These are phyloP conservation scores for Mesaphorura yosii DNA, from an alignment of 1,140 invertebrate species.

Conservation along the genomic window DNA sequence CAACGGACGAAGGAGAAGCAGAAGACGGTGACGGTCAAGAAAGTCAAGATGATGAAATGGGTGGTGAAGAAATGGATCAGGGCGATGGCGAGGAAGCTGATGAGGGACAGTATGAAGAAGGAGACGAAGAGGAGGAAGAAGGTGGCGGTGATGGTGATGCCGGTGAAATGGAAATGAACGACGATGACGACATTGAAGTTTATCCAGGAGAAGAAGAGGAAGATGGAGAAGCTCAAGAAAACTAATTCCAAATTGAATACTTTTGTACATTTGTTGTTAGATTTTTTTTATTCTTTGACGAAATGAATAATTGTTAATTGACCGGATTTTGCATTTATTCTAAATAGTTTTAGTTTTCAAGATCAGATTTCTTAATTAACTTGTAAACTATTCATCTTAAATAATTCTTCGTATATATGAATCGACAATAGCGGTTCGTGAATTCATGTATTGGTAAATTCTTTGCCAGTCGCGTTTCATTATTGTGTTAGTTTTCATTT, in stretches of 20 bases:
- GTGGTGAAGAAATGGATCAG: not conserved
- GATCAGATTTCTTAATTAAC: no score
- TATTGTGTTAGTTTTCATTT: no score
- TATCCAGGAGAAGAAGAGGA: not conserved
- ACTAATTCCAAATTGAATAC: not conserved
- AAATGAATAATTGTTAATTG: no score
- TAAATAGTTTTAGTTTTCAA: no score
- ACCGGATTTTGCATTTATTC: no score
- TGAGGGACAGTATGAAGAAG: not conserved
- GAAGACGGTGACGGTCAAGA: not conserved
- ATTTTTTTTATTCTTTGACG: no score
- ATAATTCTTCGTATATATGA: no score
- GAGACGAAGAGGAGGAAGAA: not conserved
- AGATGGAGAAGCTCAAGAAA: not conserved
- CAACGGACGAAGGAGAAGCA: constrained; percentile 2
- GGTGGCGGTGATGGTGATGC: not conserved
- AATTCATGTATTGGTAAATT: no score
- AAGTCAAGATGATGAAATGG: not conserved
- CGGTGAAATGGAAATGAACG: not conserved
- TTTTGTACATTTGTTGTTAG: no score
- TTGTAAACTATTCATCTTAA: no score
- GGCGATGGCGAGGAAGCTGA: not conserved
- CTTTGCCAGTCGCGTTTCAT: no score
- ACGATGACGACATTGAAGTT: not conserved
- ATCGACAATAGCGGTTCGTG: no score